Base-by-base conservation (phyloP, 2,888 invertebrate genomes). In the Zelleria hepariella region DNA sequence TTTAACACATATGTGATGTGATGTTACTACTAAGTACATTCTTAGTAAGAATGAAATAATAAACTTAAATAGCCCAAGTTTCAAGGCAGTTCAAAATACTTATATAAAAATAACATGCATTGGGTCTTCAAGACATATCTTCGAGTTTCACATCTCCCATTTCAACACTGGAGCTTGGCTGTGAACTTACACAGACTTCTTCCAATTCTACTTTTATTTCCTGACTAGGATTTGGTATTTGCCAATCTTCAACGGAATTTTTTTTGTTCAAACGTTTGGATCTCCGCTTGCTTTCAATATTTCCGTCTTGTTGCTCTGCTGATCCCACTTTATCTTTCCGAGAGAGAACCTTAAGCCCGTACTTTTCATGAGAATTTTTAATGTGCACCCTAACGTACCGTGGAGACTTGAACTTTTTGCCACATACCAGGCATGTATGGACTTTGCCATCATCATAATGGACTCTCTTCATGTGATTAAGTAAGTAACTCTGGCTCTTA, bases 321-420 rank as follows among this genome's bases (percentile, higher is more conserved):
- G 18, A 10, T 3, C 18, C 3, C 18, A 7, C 15, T 25, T 25
- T 18, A 10, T 20, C 25, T n/a, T 54, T 26, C 2, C 5, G 24
- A n/a, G 18, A 27, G 10, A 15, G 4, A 23, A 54, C 54, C 18
- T 10, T n/a, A 15, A 56, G 10, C 51, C 51, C 47, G 7, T 59
- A 54, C 20, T 52, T 58, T 15, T 23, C 23, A 59, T 71, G 71
- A 4, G 62, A 21, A 27, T 74, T 72, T 42, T 68, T 70, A 8
- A 65, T 68, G 62, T 75, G 76, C 8, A 74, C 55, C 3, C 56
- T 66, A n/a, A 78, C 59, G 60, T 75, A 73, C 21, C 74, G 63
- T 0, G 68, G 66, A 0, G 74, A 74, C 42, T 63, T 70, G 25
- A 71, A 78, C 3, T 54, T 63, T 58, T 74, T 78, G 0, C 65